These are phyloP conservation scores for Nasonovia ribisnigri DNA, from an alignment of 2,888 invertebrate species.

Conservation along the genomic window DNA sequence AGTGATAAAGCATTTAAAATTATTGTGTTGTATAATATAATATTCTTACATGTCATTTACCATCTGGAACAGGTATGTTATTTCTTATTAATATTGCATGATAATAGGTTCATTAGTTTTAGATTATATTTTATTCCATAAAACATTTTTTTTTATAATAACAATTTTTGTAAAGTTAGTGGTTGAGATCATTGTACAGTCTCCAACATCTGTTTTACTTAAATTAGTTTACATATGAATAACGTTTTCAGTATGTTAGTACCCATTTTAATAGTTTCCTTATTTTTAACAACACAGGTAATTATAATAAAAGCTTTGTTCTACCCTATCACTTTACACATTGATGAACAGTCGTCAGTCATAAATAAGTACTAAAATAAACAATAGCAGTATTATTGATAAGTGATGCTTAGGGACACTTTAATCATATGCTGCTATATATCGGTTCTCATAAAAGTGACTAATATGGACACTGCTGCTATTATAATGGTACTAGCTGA, in stretches of 20 bases:
- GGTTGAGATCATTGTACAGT: neutral
- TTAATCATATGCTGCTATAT: neutral
- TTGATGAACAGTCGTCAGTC: neutral
- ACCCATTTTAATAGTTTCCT: neutral
- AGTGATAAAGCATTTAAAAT: neutral
- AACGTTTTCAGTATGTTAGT: neutral
- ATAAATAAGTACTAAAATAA: neutral
- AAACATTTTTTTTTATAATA: neutral
- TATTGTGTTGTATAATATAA: neutral
- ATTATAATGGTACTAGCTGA: too few species aligned
- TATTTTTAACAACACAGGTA: neutral
- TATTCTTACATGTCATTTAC: slow-evolving; percentile 1
- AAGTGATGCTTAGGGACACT: neutral
- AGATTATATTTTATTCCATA: neutral
- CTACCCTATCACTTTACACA: neutral
- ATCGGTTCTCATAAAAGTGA: neutral
- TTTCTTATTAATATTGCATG: neutral
- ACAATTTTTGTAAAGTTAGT: neutral
- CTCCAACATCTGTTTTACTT: neutral
- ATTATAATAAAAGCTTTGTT: neutral
- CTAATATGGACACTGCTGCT: neutral
- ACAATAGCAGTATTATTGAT: neutral
- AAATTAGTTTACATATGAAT: neutral
- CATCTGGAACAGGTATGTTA: slow-evolving; percentile 59
- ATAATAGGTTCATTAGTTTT: neutral